Percentiles rank a stretch among this genome's conserved stretches.
Evolutionary conservation across 1,140 invertebrate genomes (phyloP).

Genomic region (Drosophila erecta): DNA sequence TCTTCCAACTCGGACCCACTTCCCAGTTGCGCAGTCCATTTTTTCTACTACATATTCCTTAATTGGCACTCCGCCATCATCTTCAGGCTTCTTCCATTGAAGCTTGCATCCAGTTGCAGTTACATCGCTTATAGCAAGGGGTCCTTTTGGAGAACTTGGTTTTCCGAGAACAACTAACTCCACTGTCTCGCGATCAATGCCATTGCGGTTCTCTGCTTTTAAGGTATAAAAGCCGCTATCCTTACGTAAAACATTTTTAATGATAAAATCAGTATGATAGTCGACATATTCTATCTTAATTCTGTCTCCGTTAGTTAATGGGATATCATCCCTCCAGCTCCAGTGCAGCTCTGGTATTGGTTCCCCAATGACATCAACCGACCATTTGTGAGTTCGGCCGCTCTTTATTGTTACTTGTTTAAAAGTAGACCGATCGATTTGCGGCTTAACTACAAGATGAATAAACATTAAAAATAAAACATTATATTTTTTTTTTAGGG

Average conservation of each 20-base stretch:
- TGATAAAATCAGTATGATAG: conserved; percentile 95
- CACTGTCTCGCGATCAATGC: conserved; percentile 94
- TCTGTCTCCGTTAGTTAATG: conserved; percentile 92
- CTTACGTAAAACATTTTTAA: conserved; percentile 92
- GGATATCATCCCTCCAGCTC: conserved; percentile 93
- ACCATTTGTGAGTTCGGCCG: conserved; percentile 96
- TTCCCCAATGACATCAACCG: conserved; percentile 95
- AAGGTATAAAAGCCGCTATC: conserved; percentile 97
- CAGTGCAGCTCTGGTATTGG: conserved; percentile 94
- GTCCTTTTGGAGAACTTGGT: conserved; percentile 94
- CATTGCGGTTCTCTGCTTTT: conserved; percentile 94
- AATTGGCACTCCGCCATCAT: conserved; percentile 97
- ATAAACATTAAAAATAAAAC: conserved; percentile 84
- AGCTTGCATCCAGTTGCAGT: conserved; percentile 94
- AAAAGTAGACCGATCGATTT: conserved; percentile 96
- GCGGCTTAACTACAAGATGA: conserved; percentile 91
- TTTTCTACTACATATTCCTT: conserved; percentile 98
- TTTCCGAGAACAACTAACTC: conserved; percentile 96
- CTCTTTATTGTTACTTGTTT: conserved; percentile 94
- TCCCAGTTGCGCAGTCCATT: conserved; percentile 94
- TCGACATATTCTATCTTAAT: conserved; percentile 96
- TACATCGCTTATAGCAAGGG: conserved; percentile 94
- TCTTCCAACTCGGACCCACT: conserved; percentile 94
- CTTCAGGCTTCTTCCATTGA: conserved; percentile 95
- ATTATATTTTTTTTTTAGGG: too few relatives aligned